Evolutionary conservation across 2,797 vertebrate species (phyloP).

Genomic region (Lagodon rhomboides): DNA sequence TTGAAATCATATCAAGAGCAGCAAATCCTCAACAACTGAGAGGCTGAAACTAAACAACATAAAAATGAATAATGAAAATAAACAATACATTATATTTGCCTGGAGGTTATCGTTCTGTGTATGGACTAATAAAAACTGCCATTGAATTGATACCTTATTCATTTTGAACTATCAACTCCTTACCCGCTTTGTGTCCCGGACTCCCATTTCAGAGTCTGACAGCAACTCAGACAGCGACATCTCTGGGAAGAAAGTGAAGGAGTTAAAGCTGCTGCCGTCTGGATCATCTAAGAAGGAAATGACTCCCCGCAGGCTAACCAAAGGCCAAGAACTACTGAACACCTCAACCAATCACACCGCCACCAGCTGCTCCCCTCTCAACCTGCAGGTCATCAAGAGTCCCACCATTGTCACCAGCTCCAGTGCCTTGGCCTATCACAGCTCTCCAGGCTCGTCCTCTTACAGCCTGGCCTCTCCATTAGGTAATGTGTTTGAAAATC

Average conservation of each 20-base stretch:
- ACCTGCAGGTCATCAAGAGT: slow-evolving; percentile 94
- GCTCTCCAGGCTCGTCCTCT: slow-evolving; percentile 90
- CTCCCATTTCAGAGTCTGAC: slow-evolving; percentile 90
- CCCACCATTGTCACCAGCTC: slow-evolving; percentile 91
- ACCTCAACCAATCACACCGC: slow-evolving; percentile 88
- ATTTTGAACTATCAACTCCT: slow-evolving; percentile 6
- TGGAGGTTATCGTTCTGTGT: background rate
- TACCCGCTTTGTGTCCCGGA: slow-evolving; percentile 3
- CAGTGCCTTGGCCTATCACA: slow-evolving; percentile 93
- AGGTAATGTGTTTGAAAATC: slow-evolving; percentile 82
- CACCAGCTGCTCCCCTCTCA: slow-evolving; percentile 90
- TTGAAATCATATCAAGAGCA: background rate
- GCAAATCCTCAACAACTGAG: background rate
- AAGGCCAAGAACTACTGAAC: slow-evolving; percentile 91
- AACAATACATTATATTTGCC: background rate
- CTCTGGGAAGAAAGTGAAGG: slow-evolving; percentile 94
- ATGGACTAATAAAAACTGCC: background rate
- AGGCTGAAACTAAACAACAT: background rate
- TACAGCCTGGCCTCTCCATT: slow-evolving; percentile 90
- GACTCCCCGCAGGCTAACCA: slow-evolving; percentile 89
- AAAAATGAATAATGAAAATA: no score
- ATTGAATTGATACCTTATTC: slow-evolving; percentile 13
- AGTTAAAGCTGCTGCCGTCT: slow-evolving; percentile 88
- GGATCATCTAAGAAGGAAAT: slow-evolving; percentile 92
- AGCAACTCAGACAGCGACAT: slow-evolving; percentile 98